Conservation (phyloP, 2,888 invertebrate species). For the Tholera decimalis region DNA sequence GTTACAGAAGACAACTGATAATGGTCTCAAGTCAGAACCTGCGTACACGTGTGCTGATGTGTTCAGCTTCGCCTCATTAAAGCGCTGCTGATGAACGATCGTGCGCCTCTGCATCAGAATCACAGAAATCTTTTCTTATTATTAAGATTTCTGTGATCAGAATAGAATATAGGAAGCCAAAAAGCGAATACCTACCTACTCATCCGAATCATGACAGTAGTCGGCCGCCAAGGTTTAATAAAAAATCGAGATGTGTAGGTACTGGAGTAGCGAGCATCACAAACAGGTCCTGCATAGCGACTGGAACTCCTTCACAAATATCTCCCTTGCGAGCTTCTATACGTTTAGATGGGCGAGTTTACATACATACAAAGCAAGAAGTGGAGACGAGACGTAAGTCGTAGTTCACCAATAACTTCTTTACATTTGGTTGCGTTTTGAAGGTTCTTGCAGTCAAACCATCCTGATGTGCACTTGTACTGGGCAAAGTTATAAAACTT, state of each 20-base stretch:
- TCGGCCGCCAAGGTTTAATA: slow-evolving; percentile 11
- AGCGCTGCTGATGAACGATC: slow-evolving; percentile 1
- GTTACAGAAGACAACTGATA: background rate
- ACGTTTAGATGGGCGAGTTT: background rate
- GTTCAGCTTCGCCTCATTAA: slow-evolving; percentile 1
- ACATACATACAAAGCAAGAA: background rate
- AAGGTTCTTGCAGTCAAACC: background rate
- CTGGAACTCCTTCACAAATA: slow-evolving; percentile 20
- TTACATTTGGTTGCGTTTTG: background rate
- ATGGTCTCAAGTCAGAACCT: background rate
- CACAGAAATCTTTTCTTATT: no score
- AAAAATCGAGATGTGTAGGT: slow-evolving; percentile 40
- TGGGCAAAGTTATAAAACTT: background rate
- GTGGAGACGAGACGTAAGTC: background rate
- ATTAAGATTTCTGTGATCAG: no score
- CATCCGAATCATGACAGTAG: slow-evolving; percentile 25
- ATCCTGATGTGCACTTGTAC: background rate
- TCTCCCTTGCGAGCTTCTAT: background rate
- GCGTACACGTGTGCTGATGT: slow-evolving; percentile 13
- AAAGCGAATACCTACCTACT: slow-evolving; percentile 22
- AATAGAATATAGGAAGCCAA: no score
- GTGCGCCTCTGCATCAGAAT: slow-evolving; percentile 6
- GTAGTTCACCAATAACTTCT: background rate
- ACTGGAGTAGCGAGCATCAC: slow-evolving; percentile 6
- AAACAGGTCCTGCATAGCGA: background rate